A percentile compares a stretch with the other conserved stretches of the same genome.
phyloP scores from a whole-genome alignment of 2,113 vertebrate species.

The Entelurus aequoreus region DNA sequence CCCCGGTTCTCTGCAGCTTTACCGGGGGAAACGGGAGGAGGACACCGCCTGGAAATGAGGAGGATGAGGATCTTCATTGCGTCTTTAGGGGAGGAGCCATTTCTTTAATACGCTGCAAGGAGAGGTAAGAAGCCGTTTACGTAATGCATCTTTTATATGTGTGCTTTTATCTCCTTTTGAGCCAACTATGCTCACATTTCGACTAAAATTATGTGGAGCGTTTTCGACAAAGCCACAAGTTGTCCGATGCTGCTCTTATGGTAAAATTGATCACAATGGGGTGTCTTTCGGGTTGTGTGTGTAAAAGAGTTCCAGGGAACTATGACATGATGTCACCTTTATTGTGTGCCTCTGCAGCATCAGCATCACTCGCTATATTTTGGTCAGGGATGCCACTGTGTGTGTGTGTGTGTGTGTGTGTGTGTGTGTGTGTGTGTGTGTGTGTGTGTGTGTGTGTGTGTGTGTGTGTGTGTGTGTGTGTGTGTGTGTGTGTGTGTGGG shows the following conservation, averaged over 20 bases:
- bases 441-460: not conserved
- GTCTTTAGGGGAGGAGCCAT: constrained; percentile 71
- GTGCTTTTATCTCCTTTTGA: constrained; percentile 20
- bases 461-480: not conserved
- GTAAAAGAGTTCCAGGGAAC: too few relatives aligned
- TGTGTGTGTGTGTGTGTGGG: constrained; percentile 7
- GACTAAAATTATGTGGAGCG: too few relatives aligned
- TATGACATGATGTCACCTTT: too few relatives aligned
- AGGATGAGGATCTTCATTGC: constrained; percentile 44
- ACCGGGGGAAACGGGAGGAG: constrained; percentile 34
- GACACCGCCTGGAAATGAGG: constrained; percentile 3
- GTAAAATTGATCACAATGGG: too few relatives aligned
- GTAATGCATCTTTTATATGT: constrained; percentile 40
- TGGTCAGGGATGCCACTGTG: constrained; percentile 28
- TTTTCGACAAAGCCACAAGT: too few relatives aligned
- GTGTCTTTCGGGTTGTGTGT: too few relatives aligned
- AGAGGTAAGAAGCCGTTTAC: constrained; percentile 68
- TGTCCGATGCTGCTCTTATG: too few relatives aligned
- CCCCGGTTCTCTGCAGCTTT: constrained; percentile 5
- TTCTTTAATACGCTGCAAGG: constrained; percentile 48
- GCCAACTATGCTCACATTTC: too few relatives aligned
- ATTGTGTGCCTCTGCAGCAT: too few relatives aligned
- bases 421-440: not conserved
- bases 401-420: not conserved
- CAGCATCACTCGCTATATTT: constrained; percentile 35